Conservation (phyloP, 1,140 invertebrate genomes). For the Nylanderia fulva region DNA sequence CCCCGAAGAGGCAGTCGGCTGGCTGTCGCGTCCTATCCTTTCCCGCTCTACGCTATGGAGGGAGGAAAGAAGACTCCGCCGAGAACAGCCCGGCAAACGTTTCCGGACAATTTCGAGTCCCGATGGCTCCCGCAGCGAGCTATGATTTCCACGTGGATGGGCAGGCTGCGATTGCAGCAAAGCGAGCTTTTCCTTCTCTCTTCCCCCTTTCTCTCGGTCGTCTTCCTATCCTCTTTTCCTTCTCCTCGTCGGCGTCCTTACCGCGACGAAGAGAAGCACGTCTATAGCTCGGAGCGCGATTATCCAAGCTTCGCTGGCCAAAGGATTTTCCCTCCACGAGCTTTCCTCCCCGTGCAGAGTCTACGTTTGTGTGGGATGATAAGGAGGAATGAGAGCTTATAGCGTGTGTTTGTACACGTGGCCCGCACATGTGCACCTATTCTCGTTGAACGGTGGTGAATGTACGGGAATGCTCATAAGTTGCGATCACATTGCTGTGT, state of each 20-base stretch:
- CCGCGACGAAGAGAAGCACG: conserved; percentile 59
- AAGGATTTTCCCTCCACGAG: conserved; percentile 81
- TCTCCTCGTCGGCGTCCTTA: conserved; percentile 23
- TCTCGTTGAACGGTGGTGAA: not conserved
- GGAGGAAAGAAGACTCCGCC: conserved; percentile 49
- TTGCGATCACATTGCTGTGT: conserved; percentile 60
- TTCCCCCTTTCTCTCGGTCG: not conserved
- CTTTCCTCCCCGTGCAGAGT: conserved; percentile 67
- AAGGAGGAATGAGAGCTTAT: conserved; percentile 27
- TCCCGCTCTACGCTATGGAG: not conserved
- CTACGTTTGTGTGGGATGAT: conserved; percentile 63
- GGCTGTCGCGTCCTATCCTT: not conserved
- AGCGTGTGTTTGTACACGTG: conserved; percentile 47
- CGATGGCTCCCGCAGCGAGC: conserved; percentile 78
- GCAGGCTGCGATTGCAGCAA: conserved; percentile 81
- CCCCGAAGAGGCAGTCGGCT: conserved; percentile 65
- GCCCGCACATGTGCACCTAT: conserved; percentile 24
- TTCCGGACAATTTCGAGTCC: conserved; percentile 84
- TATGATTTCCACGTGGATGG: conserved; percentile 84
- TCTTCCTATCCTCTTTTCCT: not conserved
- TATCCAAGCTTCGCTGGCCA: conserved; percentile 84
- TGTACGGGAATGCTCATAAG: conserved; percentile 61
- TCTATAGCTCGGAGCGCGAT: conserved; percentile 80
- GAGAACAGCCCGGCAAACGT: conserved; percentile 71
- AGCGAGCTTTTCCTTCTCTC: conserved; percentile 70